Evolutionary conservation across 2,113 vertebrate species (phyloP).

Genomic region (Gadus chalcogrammus): DNA sequence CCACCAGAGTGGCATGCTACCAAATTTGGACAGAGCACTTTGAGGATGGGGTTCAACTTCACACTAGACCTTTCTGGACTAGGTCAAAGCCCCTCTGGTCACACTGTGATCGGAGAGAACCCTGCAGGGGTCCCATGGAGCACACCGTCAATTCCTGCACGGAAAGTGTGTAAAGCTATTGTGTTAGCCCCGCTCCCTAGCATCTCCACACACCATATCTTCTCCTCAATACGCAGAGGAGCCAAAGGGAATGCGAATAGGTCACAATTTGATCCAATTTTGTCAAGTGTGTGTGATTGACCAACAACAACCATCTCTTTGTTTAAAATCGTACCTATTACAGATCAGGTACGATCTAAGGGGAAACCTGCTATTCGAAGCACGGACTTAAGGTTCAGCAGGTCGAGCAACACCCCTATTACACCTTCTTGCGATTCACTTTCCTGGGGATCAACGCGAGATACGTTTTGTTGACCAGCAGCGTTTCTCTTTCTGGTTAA

Average conservation of each 20-base stretch:
- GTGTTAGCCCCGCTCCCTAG: conserved; percentile 5
- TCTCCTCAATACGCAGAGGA: conserved; percentile 39
- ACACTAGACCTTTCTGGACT: conserved; percentile 51
- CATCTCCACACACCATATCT: conserved; percentile 25
- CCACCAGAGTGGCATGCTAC: conserved; percentile 65
- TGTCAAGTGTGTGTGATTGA: conserved; percentile 2
- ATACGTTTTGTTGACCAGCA: no score
- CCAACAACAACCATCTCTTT: conserved; percentile 32
- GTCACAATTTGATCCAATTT: conserved; percentile 35
- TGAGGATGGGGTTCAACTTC: conserved; percentile 20
- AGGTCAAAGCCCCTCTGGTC: conserved; percentile 54
- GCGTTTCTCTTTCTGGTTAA: neutral
- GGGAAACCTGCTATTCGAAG: conserved; percentile 16
- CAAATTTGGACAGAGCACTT: conserved; percentile 62
- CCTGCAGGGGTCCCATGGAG: conserved; percentile 38
- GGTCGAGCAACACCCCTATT: no score
- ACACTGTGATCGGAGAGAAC: conserved; percentile 52
- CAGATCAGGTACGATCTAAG: conserved; percentile 11
- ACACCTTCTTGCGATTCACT: no score
- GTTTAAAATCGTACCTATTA: neutral
- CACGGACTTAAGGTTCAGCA: neutral
- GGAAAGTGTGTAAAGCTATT: conserved; percentile 51
- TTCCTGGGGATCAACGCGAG: no score
- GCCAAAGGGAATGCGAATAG: conserved; percentile 26
- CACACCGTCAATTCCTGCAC: conserved; percentile 36